Conservation (phyloP, 2,888 invertebrate species). For the Matsumyia berberina region DNA sequence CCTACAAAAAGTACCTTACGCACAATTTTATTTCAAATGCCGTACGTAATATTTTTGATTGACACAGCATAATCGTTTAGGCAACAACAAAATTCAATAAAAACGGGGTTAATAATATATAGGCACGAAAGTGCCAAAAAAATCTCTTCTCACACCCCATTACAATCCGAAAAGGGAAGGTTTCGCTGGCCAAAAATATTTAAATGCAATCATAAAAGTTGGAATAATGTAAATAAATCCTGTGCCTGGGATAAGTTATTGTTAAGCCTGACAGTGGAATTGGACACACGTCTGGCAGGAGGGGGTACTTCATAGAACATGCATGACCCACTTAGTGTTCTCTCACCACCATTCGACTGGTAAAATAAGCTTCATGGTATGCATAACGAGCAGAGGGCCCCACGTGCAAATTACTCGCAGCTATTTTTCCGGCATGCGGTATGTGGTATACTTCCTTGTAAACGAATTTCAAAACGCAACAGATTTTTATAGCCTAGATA, state of each 20-base stretch:
- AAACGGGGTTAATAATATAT: constrained; percentile 56
- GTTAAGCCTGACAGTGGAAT: constrained; percentile 38
- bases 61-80: constrained; percentile 11
- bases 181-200: constrained; percentile 15
- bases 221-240: constrained; percentile 59
- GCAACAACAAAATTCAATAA: neutral
- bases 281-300: constrained; percentile 44
- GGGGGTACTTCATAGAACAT: constrained; percentile 64
- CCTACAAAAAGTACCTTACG: constrained; percentile 4
- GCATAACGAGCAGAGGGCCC: neutral
- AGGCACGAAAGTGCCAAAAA: constrained; percentile 61
- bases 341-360: constrained; percentile 37
- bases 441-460: constrained; percentile 21
- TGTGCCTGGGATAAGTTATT: constrained; percentile 34
- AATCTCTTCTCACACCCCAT: constrained; percentile 22
- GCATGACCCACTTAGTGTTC: constrained; percentile 72
- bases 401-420: constrained; percentile 52
- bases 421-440: constrained; percentile 23
- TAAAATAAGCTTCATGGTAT: constrained; percentile 12
- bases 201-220: constrained; percentile 60
- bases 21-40: constrained; percentile 32
- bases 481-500: constrained; percentile 20
- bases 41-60: constrained; percentile 31
- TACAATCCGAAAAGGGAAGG: neutral
- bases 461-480: constrained; percentile 40